These are phyloP conservation scores for Platyscapa corneri DNA, from an alignment of 1,140 invertebrate genomes.

Conservation along the genomic window DNA sequence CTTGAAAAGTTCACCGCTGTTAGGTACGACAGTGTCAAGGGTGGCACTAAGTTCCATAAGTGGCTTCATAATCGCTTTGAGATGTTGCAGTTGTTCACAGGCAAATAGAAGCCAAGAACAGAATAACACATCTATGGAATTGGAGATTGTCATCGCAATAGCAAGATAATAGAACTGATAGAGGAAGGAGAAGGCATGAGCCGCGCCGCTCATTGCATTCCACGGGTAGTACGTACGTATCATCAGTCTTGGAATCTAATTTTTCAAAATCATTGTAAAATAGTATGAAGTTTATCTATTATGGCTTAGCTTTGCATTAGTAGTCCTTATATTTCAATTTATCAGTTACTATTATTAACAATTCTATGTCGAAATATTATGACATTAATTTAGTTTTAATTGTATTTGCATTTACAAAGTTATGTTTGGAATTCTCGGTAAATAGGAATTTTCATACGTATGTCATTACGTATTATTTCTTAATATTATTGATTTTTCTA, in stretches of 20 bases:
- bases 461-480: too few relatives aligned
- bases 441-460: too few relatives aligned
- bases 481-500: too few relatives aligned
- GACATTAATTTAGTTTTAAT: too few relatives aligned
- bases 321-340: not conserved
- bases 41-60: constrained; percentile 88
- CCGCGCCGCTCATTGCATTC: constrained; percentile 79
- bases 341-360: not conserved
- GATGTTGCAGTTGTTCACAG: constrained; percentile 87
- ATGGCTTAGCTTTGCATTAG: not conserved
- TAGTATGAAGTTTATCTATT: not conserved
- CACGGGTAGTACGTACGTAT: constrained; percentile 86
- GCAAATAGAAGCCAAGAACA: constrained; percentile 89
- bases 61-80: constrained; percentile 89
- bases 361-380: too few relatives aligned
- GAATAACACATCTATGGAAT: constrained; percentile 84
- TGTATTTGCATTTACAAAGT: too few relatives aligned
- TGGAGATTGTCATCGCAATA: constrained; percentile 82
- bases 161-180: constrained; percentile 86
- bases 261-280: not conserved
- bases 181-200: constrained; percentile 79
- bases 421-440: too few relatives aligned
- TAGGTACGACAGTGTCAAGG: constrained; percentile 85
- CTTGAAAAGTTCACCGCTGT: constrained; percentile 84
- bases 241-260: constrained; percentile 80